Conservation (phyloP, 2,113 vertebrate genomes). For the Puffinus mauretanicus region DNA sequence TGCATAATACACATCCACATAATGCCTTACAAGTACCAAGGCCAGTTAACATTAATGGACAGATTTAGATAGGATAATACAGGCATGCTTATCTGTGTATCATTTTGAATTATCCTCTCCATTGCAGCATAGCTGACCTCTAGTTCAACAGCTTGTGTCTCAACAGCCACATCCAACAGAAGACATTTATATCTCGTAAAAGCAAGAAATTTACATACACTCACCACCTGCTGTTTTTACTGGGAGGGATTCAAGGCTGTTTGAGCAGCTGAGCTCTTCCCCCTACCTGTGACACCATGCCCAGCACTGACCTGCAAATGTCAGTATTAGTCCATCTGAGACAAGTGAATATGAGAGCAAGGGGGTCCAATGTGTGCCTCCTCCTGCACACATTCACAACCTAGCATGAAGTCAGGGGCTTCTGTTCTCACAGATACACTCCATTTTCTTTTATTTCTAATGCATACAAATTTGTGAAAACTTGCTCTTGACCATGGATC, state of each 20-base stretch:
- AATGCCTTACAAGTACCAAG: background rate
- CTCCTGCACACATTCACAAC: background rate
- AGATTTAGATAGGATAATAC: background rate
- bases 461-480: background rate
- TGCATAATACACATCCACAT: background rate
- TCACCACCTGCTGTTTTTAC: background rate
- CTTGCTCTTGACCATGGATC: background rate
- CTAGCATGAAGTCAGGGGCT: background rate
- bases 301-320: background rate
- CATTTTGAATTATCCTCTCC: background rate
- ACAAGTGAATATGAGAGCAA: background rate
- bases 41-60: background rate
- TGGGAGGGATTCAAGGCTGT: background rate
- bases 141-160: background rate
- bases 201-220: background rate
- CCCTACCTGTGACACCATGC: rapidly evolving
- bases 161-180: background rate
- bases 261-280: background rate
- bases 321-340: background rate
- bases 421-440: background rate
- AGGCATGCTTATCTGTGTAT: background rate
- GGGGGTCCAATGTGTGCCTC: background rate
- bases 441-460: background rate
- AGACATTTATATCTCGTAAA: background rate
- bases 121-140: background rate